Conservation (phyloP, 2,113 vertebrate species). For the Orientallactaga bullata region DNA sequence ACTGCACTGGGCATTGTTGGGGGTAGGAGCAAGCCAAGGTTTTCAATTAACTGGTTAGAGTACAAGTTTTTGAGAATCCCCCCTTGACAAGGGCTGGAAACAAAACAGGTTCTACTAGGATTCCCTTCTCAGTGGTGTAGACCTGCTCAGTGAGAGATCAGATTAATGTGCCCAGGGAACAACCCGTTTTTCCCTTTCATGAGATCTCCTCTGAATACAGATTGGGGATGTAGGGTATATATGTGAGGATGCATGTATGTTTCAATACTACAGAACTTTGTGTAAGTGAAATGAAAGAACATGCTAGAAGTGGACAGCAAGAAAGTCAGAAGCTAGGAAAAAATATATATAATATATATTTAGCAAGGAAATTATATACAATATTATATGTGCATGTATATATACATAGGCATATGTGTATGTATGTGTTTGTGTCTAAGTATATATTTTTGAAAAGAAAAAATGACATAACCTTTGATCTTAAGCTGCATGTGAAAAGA, state of each 20-base stretch:
- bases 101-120: neutral
- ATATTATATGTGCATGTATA: neutral
- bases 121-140: neutral
- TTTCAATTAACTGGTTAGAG: constrained; percentile 60
- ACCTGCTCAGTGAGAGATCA: neutral
- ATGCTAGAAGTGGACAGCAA: neutral
- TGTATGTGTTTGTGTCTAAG: neutral
- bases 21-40: neutral
- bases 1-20: neutral
- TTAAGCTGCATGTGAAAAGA: neutral
- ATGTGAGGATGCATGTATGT: neutral
- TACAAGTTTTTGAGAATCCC: neutral
- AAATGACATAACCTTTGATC: neutral
- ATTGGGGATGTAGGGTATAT: neutral
- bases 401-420: too few relatives aligned
- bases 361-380: too few relatives aligned
- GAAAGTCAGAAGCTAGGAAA: constrained; percentile 43
- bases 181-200: neutral
- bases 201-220: constrained; percentile 19
- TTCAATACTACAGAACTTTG: constrained; percentile 9
- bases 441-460: neutral
- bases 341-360: too few relatives aligned
- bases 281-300: neutral
- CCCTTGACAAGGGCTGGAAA: constrained; percentile 16
- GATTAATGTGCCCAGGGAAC: neutral